These are phyloP conservation scores for Nasua narica DNA, from an alignment of 2,797 vertebrate species.

Conservation along the genomic window DNA sequence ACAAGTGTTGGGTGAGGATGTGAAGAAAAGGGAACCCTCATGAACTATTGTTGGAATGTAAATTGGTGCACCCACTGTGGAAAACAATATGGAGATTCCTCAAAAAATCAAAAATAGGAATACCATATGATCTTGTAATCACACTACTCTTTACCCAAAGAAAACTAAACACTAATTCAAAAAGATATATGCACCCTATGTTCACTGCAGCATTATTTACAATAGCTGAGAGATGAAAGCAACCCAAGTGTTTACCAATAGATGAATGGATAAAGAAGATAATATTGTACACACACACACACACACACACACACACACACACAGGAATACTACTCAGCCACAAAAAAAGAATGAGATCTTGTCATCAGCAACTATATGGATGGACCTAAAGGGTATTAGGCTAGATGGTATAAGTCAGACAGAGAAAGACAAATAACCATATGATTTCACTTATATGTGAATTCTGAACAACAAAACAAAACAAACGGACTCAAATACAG, in stretches of 20 bases:
- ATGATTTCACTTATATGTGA: not conserved
- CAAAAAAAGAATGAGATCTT: not conserved
- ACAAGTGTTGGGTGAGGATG: not conserved
- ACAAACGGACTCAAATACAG: not conserved
- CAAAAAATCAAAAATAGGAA: not conserved
- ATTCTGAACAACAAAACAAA: not conserved
- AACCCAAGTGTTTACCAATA: not conserved
- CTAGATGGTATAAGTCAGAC: not conserved
- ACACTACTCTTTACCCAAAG: not conserved
- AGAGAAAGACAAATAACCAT: not conserved
- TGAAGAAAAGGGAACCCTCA: not conserved
- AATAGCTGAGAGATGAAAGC: not conserved
- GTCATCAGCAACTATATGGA: not conserved
- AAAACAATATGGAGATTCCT: not conserved
- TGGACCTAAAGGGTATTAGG: not conserved
- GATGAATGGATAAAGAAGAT: not conserved
- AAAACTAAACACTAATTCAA: not conserved
- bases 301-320: not conserved
- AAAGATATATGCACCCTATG: not conserved
- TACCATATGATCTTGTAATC: not conserved
- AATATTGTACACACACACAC: not conserved
- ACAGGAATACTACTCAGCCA: not conserved
- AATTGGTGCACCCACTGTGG: not conserved
- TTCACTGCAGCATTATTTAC: not conserved
- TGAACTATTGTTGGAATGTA: not conserved